These are phyloP conservation scores for Drepana falcataria DNA, from an alignment of 2,888 invertebrate genomes.

Conservation along the genomic window DNA sequence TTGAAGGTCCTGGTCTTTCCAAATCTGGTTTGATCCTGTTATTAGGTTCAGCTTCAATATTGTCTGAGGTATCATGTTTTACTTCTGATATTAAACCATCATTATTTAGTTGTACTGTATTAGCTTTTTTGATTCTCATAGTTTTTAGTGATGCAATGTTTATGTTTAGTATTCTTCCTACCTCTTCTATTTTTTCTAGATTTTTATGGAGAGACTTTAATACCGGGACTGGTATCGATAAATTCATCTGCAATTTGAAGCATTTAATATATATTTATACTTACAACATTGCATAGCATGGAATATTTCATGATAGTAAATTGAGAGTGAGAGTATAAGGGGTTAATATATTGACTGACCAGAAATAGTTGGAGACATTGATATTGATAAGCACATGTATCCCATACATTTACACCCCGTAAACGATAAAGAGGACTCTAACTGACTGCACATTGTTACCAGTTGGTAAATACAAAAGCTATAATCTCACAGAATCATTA, in stretches of 20 bases:
- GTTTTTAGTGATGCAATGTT: slow-evolving; percentile 25
- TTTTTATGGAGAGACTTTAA: slow-evolving; percentile 35
- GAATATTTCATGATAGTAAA: too few species aligned
- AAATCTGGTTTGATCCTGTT: background rate
- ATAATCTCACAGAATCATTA: too few species aligned
- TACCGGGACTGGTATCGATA: slow-evolving; percentile 45
- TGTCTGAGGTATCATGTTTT: background rate
- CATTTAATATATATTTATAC: too few species aligned
- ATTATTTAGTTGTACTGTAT: slow-evolving; percentile 5
- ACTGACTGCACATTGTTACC: too few species aligned
- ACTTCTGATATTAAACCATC: background rate
- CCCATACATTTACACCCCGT: too few species aligned
- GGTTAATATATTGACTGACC: too few species aligned
- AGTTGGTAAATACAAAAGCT: too few species aligned
- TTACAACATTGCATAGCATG: background rate
- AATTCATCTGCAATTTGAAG: slow-evolving; percentile 33
- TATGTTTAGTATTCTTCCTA: slow-evolving; percentile 40
- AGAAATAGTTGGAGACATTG: too few species aligned
- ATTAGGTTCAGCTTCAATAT: background rate
- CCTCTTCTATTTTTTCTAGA: slow-evolving; percentile 36
- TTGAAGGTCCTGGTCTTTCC: slow-evolving; percentile 11
- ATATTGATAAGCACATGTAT: too few species aligned
- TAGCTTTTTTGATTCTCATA: slow-evolving; percentile 13
- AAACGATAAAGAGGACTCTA: too few species aligned
- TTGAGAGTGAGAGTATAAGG: too few species aligned